Evolutionary conservation across 2,113 vertebrate genomes (phyloP).

Genomic region (Pelobates fuscus): DNA sequence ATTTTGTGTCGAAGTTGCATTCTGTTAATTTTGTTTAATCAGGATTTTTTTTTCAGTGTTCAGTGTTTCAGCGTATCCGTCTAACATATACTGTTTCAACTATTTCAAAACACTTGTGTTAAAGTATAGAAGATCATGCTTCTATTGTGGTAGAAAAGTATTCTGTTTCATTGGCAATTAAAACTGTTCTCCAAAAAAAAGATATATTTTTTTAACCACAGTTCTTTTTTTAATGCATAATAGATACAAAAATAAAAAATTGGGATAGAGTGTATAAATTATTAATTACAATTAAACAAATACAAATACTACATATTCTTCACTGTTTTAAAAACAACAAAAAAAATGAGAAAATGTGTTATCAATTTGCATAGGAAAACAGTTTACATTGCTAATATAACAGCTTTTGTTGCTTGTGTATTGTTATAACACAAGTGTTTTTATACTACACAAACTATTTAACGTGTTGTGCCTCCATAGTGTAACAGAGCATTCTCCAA

Average conservation of each 20-base stretch:
- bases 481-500: constrained; percentile 83
- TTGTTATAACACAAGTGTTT: constrained; percentile 80
- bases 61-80: constrained; percentile 73
- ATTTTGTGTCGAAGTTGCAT: constrained; percentile 75
- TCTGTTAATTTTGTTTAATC: constrained; percentile 62
- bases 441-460: constrained; percentile 84
- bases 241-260: background rate
- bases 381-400: constrained; percentile 67
- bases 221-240: no score
- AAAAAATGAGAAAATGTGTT: constrained; percentile 50
- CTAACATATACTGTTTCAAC: constrained; percentile 74
- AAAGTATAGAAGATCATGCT: constrained; percentile 54
- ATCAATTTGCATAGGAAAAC: constrained; percentile 53
- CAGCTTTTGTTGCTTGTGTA: constrained; percentile 71
- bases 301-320: constrained; percentile 2
- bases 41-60: constrained; percentile 65
- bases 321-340: background rate
- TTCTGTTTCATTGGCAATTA: constrained; percentile 49
- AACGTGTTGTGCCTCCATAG: constrained; percentile 95
- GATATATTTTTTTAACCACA: no score
- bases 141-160: constrained; percentile 53
- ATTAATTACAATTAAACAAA: background rate
- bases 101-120: constrained; percentile 64
- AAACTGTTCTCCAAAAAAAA: no score
- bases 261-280: background rate